These are phyloP conservation scores for Thamnophis sirtalis DNA, from an alignment of 2,113 vertebrate species.

Conservation along the genomic window DNA sequence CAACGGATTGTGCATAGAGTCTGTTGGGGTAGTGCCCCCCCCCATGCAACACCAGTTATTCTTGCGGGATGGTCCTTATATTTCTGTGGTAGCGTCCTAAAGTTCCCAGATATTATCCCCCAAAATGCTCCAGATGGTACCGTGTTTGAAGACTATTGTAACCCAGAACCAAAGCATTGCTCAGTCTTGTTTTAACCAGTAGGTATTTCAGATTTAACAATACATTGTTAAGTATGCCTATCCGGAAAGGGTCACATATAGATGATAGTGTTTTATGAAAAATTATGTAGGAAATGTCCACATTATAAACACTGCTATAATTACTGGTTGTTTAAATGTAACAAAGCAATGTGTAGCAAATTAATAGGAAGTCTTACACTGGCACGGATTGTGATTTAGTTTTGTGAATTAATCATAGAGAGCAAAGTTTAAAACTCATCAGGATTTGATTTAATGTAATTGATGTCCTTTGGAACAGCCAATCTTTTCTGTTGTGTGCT, in stretches of 20 bases:
- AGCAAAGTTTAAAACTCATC: background rate
- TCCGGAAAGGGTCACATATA: background rate
- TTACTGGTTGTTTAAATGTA: background rate
- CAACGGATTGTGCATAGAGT: background rate
- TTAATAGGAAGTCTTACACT: conserved; percentile 12
- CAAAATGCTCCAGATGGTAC: background rate
- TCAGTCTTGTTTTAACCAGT: background rate
- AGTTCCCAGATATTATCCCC: background rate
- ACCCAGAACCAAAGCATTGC: background rate
- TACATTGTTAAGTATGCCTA: background rate
- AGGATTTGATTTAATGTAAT: conserved; percentile 34
- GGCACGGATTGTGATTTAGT: conserved; percentile 11
- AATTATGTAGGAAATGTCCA: background rate
- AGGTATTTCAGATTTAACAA: background rate
- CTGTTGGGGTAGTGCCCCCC: background rate
- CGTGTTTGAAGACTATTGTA: background rate
- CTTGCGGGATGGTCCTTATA: background rate
- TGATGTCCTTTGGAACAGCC: conserved; percentile 21
- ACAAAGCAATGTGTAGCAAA: background rate
- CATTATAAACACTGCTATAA: background rate
- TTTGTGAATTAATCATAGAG: background rate
- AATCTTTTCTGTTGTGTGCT: conserved; percentile 32
- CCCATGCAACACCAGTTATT: background rate
- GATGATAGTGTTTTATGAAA: background rate
- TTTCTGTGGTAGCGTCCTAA: background rate